Conservation (phyloP, 2,888 invertebrate species). For the Drosophila acutilabella region DNA sequence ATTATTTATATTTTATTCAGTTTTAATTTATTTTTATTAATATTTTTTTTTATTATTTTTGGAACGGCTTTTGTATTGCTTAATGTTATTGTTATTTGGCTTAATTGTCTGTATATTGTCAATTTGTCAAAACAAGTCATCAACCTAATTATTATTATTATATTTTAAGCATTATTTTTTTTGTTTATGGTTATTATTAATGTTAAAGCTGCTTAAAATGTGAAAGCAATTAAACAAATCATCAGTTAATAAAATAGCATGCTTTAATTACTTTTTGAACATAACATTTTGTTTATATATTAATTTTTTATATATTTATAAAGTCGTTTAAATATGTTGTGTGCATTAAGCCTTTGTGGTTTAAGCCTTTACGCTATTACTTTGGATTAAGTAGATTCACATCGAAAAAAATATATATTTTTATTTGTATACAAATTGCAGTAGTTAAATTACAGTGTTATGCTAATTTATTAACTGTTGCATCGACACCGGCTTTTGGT, state of each 20-base stretch:
- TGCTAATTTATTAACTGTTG: constrained; percentile 23
- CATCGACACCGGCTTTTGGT: constrained; percentile 18
- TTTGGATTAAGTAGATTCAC: not conserved
- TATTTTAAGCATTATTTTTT: no score
- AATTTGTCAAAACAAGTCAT: no score
- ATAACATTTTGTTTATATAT: not conserved
- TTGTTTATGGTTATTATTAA: no score
- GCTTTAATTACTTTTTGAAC: not conserved
- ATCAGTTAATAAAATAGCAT: not conserved
- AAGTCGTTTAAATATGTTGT: not conserved
- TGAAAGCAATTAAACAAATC: no score
- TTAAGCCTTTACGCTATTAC: not conserved
- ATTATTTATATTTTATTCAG: no score
- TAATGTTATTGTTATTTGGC: no score
- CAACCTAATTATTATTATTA: no score
- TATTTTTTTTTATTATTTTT: no score
- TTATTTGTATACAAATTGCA: not conserved
- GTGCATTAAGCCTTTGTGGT: not conserved
- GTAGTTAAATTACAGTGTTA: not conserved
- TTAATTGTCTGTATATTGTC: no score
- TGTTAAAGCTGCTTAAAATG: no score
- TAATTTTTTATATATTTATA: not conserved
- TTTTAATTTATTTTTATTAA: no score
- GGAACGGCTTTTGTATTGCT: no score
- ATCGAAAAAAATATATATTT: not conserved